Evolutionary conservation across 2,888 invertebrate genomes (phyloP).

Genomic region (Invenusta paracnida): DNA sequence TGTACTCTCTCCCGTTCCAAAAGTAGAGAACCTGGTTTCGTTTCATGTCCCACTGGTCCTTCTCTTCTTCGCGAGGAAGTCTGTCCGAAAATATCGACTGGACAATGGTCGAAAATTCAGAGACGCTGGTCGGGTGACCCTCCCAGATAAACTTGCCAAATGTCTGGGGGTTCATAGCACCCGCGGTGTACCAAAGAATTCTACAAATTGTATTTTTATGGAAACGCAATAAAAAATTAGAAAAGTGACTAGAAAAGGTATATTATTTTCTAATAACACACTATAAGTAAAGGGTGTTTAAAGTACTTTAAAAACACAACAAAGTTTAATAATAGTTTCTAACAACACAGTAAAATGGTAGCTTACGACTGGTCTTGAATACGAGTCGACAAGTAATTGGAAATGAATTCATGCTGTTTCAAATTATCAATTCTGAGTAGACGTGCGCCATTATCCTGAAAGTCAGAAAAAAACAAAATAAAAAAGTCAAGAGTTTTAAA

Average conservation of each 20-base stretch:
- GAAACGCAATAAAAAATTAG: background rate
- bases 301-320: too few species aligned
- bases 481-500: background rate
- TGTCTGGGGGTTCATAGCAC: background rate
- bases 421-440: constrained; percentile 13
- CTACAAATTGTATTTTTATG: background rate
- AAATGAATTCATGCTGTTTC: background rate
- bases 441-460: background rate
- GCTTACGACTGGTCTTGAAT: background rate
- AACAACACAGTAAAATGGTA: background rate
- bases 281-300: too few species aligned
- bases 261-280: too few species aligned
- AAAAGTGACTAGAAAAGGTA: too few species aligned
- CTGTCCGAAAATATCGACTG: background rate
- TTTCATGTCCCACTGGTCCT: background rate
- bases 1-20: background rate
- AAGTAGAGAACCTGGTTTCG: background rate
- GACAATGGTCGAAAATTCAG: background rate
- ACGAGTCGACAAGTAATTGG: background rate
- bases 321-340: background rate
- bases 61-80: background rate
- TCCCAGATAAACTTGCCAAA: constrained; percentile 30
- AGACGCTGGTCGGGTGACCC: background rate
- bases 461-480: background rate
- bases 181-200: constrained; percentile 15